Conservation (phyloP, 2,113 vertebrate genomes). For the Ophiodon elongatus region DNA sequence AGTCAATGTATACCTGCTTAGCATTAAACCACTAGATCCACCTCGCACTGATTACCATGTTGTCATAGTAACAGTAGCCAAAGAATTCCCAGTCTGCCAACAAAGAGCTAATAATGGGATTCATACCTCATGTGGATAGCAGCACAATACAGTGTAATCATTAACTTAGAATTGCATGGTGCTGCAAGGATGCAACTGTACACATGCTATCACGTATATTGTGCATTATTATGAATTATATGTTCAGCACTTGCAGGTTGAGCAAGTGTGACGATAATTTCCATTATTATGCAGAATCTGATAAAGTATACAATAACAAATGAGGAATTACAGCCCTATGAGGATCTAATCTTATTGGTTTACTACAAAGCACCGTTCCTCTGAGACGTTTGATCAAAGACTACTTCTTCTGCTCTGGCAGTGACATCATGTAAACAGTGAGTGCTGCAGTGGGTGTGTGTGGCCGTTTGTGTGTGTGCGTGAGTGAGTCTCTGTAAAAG, state of each 20-base stretch:
- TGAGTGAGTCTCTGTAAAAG: slow-evolving; percentile 51
- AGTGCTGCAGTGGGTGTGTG: slow-evolving; percentile 53
- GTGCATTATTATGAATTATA: slow-evolving; percentile 22
- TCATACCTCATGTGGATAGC: slow-evolving; percentile 16
- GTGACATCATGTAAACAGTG: slow-evolving; percentile 68
- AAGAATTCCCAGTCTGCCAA: slow-evolving; percentile 25
- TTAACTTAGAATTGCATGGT: slow-evolving; percentile 20
- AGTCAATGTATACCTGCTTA: slow-evolving; percentile 26
- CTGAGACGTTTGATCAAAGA: slow-evolving; percentile 69
- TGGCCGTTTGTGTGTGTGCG: slow-evolving; percentile 7
- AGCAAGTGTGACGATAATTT: slow-evolving; percentile 18
- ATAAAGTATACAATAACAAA: slow-evolving; percentile 53
- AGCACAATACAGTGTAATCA: slow-evolving; percentile 21
- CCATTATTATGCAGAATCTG: slow-evolving; percentile 17
- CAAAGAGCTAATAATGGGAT: slow-evolving; percentile 15
- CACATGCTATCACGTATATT: slow-evolving; percentile 2
- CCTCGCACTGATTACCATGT: slow-evolving; percentile 39
- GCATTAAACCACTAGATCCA: slow-evolving; percentile 25
- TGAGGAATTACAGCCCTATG: slow-evolving; percentile 24
- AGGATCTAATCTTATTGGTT: slow-evolving; percentile 57
- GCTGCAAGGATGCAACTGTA: slow-evolving; percentile 12
- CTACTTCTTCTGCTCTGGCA: slow-evolving; percentile 50
- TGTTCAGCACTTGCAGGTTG: background rate
- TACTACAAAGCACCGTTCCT: slow-evolving; percentile 61
- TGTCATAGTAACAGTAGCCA: slow-evolving; percentile 65